These are phyloP conservation scores for Atractosteus spatula DNA, from an alignment of 2,113 vertebrate species.

Conservation along the genomic window DNA sequence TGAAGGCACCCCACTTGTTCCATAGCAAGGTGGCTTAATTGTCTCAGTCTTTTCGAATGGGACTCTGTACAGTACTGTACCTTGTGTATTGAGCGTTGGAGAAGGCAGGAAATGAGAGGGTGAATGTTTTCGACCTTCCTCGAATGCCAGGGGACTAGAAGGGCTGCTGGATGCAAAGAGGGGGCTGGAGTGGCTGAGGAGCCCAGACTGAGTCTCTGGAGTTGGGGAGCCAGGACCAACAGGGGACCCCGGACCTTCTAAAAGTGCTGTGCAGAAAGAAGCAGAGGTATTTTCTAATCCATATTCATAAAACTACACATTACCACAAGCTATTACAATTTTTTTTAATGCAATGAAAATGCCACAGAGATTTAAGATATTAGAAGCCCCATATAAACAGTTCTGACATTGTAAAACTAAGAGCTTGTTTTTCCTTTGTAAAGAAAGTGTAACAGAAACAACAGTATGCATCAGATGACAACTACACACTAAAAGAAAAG, in stretches of 20 bases:
- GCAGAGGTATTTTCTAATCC: background rate
- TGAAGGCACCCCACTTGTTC: too few relatives aligned
- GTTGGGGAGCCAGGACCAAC: background rate
- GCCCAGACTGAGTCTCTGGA: slow-evolving; percentile 40
- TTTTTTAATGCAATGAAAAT: too few relatives aligned
- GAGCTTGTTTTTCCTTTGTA: background rate
- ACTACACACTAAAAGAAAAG: background rate
- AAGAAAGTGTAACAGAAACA: background rate
- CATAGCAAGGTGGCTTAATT: too few relatives aligned
- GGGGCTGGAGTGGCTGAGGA: slow-evolving; percentile 52
- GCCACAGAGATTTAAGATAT: too few relatives aligned
- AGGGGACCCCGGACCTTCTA: slow-evolving; percentile 56
- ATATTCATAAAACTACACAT: too few relatives aligned
- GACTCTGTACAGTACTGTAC: slow-evolving; percentile 36
- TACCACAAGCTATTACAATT: too few relatives aligned
- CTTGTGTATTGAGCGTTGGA: slow-evolving; percentile 31
- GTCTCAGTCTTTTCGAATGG: too few relatives aligned
- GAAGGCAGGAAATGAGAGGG: slow-evolving; percentile 24
- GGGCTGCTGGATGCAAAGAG: slow-evolving; percentile 57
- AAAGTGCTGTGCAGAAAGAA: slow-evolving; percentile 43
- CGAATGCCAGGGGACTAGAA: slow-evolving; percentile 50
- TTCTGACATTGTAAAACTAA: too few relatives aligned
- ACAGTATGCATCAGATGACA: too few relatives aligned
- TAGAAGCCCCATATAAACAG: too few relatives aligned
- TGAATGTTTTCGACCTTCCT: slow-evolving; percentile 55